These are phyloP conservation scores for Menidia beryllina DNA, from an alignment of 2,113 vertebrate species.

Conservation along the genomic window DNA sequence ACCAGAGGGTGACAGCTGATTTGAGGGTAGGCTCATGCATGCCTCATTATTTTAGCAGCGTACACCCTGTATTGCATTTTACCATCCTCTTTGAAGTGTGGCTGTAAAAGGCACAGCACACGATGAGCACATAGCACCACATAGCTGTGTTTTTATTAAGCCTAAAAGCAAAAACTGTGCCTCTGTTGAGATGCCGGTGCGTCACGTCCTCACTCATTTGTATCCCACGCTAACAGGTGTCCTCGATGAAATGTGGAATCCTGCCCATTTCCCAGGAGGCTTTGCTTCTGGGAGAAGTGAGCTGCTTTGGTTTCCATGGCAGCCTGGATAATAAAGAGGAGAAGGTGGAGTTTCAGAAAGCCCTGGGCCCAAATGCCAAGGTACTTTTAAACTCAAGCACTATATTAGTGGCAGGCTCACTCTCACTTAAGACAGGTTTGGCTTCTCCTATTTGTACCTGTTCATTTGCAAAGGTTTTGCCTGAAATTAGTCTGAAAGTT, in stretches of 20 bases:
- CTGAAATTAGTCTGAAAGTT: too few relatives aligned
- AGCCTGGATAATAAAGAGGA: slow-evolving; percentile 92
- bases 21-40: slow-evolving; percentile 42
- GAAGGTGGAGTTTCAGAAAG: slow-evolving; percentile 94
- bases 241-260: slow-evolving; percentile 97
- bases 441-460: slow-evolving; percentile 14
- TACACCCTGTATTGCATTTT: slow-evolving; percentile 27
- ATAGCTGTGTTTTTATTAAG: slow-evolving; percentile 44
- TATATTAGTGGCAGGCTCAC: slow-evolving; percentile 48
- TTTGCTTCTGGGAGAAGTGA: slow-evolving; percentile 92
- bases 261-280: slow-evolving; percentile 97
- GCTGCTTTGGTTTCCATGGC: slow-evolving; percentile 93
- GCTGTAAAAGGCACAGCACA: slow-evolving; percentile 48
- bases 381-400: slow-evolving; percentile 77
- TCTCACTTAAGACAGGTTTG: slow-evolving; percentile 34
- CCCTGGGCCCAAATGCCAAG: slow-evolving; percentile 94
- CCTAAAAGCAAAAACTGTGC: slow-evolving; percentile 32
- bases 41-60: slow-evolving; percentile 45
- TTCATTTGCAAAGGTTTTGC: too few relatives aligned
- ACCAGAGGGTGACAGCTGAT: slow-evolving; percentile 14
- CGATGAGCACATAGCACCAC: slow-evolving; percentile 11
- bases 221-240: slow-evolving; percentile 85
- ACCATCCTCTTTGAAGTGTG: slow-evolving; percentile 44
- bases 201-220: slow-evolving; percentile 53
- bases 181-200: slow-evolving; percentile 46